Conservation (phyloP, 2,888 invertebrate species). For the Spilosoma lubricipeda region DNA sequence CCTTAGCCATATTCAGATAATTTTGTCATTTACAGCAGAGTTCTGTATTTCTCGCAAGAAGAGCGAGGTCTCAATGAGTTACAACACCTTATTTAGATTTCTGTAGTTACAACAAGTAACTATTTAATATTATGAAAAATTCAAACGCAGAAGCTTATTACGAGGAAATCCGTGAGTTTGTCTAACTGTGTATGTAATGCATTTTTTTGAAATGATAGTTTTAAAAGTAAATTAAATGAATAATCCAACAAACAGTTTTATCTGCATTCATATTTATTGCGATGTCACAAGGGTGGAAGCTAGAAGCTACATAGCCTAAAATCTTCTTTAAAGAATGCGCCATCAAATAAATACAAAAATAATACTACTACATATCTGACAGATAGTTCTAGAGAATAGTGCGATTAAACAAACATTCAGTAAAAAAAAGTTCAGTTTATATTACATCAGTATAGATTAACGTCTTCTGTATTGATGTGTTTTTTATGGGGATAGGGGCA, state of each 20-base stretch:
- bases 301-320: neutral
- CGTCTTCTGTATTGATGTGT: neutral
- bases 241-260: neutral
- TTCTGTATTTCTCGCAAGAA: too few relatives aligned
- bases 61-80: too few relatives aligned
- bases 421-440: neutral
- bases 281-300: neutral
- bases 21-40: too few relatives aligned
- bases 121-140: too few relatives aligned
- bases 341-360: neutral
- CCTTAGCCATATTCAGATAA: too few relatives aligned
- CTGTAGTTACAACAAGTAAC: too few relatives aligned
- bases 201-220: neutral
- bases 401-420: neutral
- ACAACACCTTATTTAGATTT: too few relatives aligned
- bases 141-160: too few relatives aligned
- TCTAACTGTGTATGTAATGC: too few relatives aligned
- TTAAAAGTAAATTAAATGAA: neutral
- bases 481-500: too few relatives aligned
- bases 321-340: neutral
- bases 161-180: too few relatives aligned
- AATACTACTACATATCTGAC: too few relatives aligned
- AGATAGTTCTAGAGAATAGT: neutral
- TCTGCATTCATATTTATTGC: neutral
- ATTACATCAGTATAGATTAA: neutral